A percentile compares a stretch with the other conserved stretches of the same genome.
Evolutionary conservation across 2,113 vertebrate genomes (phyloP).

Genomic region (Poeciliopsis occidentalis): DNA sequence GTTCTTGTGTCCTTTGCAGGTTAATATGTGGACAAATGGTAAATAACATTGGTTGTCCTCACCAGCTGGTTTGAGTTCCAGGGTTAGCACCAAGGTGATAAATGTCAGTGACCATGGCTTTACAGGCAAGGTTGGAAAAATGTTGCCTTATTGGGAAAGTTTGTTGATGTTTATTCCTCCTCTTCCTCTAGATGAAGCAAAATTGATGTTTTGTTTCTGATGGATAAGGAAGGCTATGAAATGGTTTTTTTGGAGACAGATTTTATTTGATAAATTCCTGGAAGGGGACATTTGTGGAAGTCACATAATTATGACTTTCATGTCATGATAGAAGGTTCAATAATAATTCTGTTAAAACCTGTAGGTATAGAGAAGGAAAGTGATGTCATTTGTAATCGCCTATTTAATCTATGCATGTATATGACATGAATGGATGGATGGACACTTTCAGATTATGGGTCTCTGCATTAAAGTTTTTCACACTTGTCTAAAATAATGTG

Average conservation of each 20-base stretch:
- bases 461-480: too few relatives aligned
- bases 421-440: too few relatives aligned
- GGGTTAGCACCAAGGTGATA: background rate
- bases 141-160: conserved; percentile 31
- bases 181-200: conserved; percentile 9
- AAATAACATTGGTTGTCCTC: conserved; percentile 23
- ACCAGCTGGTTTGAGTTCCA: conserved; percentile 39
- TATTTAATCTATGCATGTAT: too few relatives aligned
- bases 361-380: background rate
- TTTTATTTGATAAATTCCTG: conserved; percentile 42
- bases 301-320: background rate
- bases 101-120: conserved; percentile 58
- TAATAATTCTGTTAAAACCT: background rate
- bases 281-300: conserved; percentile 24
- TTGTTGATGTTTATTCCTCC: conserved; percentile 47
- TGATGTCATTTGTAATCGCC: too few relatives aligned
- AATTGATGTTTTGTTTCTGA: conserved; percentile 29
- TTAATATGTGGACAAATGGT: conserved; percentile 65
- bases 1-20: conserved; percentile 44
- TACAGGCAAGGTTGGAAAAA: conserved; percentile 23
- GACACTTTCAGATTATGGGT: too few relatives aligned
- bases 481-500: too few relatives aligned
- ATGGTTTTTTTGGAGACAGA: conserved; percentile 28
- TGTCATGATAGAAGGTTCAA: too few relatives aligned
- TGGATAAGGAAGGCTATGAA: conserved; percentile 32